Evolutionary conservation across 2,113 vertebrate genomes (phyloP), one percentile per base, ranked within the genome.

Genomic region (Syngnathoides biaculeatus): DNA sequence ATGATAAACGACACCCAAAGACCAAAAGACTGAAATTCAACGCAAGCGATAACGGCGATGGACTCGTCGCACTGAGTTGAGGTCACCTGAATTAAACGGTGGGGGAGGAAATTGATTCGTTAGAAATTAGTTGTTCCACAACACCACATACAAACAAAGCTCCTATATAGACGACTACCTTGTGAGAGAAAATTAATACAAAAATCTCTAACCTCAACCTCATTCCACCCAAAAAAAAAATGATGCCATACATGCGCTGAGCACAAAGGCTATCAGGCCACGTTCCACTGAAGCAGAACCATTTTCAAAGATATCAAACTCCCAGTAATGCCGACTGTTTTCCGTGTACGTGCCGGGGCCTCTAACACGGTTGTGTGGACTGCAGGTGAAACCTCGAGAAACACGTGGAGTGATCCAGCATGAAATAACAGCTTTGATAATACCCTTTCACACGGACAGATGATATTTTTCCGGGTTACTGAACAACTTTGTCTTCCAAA

Each of bases 21-120:
- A 90, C 94, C 94, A 90, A 94, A 92, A 91, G 52, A 77, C 39
- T 20, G 48, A 63, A 66, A 56, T 73, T 73, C 76, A 77, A 65
- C 24, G 27, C 20, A 52, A 52, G 9, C n/a, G 30, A 35, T 35
- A 35, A 35, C 30, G 30, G 30, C 30, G 20, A 52, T 14, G 8
- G 48, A 22, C 3, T 22, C 3, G n/a, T 50, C n/a, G 20, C 20
- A 50, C n/a, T 50, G 20, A 9, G 48, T 22, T n/a, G 48, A 11
- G 8, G 48, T 50, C 8, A 8, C 48, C 20, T 47, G 19, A 47
- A 47, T 47, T 11, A 10, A n/a, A n/a, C 48, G 10, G n/a, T n/a
- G n/a, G 10, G 9, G 40, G 13, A 20, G 11, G 22, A 52, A 52
- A 7, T 47, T 10, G 2, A 2, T 52, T 20, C 3, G 22, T 52